phyloP scores from a whole-genome alignment of 2,113 vertebrate genomes.

The Condylura cristata region DNA sequence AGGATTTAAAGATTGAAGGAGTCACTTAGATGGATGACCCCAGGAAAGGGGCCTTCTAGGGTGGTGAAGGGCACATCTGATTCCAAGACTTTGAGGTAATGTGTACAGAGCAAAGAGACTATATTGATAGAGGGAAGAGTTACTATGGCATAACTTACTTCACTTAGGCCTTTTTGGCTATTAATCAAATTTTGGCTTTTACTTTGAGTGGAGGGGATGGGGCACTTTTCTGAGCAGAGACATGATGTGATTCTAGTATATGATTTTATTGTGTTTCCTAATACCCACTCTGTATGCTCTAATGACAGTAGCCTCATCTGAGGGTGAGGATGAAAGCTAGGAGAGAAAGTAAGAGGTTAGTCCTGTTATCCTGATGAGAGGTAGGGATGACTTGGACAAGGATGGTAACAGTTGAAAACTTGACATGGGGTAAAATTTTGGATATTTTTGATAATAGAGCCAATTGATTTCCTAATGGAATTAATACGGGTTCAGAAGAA shows the following conservation, averaged over 20 bases:
- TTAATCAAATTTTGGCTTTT: neutral
- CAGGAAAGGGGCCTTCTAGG: neutral
- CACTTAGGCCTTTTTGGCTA: too few species aligned
- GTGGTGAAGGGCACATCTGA: neutral
- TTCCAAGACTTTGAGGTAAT: neutral
- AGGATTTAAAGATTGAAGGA: neutral
- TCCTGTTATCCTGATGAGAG: neutral
- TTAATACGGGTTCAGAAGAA: neutral
- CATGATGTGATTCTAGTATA: neutral
- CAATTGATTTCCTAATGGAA: neutral
- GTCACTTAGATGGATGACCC: neutral
- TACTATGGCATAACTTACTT: neutral
- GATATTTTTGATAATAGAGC: neutral
- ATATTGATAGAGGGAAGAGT: neutral
- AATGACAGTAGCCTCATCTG: neutral
- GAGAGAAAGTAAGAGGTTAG: accelerated
- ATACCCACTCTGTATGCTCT: neutral
- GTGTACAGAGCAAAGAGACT: neutral
- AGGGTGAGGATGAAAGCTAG: neutral
- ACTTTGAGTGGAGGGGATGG: neutral
- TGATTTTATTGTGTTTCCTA: neutral
- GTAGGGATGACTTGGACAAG: neutral
- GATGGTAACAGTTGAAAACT: neutral
- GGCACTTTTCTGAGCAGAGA: neutral
- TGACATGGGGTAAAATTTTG: neutral